phyloP scores from a whole-genome alignment of 2,888 invertebrate genomes.

The Ophion costatus region DNA sequence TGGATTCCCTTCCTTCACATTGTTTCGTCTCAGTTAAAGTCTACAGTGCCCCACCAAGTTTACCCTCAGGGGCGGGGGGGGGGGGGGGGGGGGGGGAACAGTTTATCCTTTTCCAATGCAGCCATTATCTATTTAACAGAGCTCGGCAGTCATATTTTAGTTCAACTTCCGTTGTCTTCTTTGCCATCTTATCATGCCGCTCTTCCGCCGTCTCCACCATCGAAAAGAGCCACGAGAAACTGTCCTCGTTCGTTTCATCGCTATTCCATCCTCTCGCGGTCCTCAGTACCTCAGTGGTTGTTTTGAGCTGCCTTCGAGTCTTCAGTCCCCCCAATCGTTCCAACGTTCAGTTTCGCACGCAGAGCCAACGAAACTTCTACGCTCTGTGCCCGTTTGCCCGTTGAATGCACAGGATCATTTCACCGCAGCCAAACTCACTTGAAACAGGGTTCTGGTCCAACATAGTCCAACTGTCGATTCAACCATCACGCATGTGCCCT shows the following conservation, averaged over 20 bases:
- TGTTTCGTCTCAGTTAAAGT: constrained; percentile 27
- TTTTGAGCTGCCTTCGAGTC: constrained; percentile 24
- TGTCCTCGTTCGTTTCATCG: not conserved
- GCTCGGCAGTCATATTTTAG: not conserved
- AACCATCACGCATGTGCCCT: not conserved
- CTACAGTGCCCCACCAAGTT: constrained; percentile 23
- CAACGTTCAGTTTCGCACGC: constrained; percentile 24
- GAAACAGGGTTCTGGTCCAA: not conserved
- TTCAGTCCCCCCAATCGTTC: not conserved
- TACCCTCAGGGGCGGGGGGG: not conserved
- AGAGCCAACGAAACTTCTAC: not conserved
- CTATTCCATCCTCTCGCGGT: not conserved
- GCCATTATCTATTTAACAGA: not conserved
- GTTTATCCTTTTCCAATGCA: constrained; percentile 13
- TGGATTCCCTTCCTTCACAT: constrained; percentile 9
- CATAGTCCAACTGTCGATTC: not conserved
- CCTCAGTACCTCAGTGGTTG: not conserved
- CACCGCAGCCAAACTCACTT: not conserved
- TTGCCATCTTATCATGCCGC: constrained; percentile 11
- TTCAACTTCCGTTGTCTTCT: constrained; percentile 19
- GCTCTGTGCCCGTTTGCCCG: constrained; percentile 22
- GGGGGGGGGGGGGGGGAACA: not conserved
- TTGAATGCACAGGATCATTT: constrained; percentile 17
- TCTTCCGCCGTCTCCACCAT: not conserved
- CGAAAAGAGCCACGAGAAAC: no score